Evolutionary conservation across 2,888 invertebrate species (phyloP), one percentile per base, ranked within the genome.

Genomic region (Cyclophora punctaria): DNA sequence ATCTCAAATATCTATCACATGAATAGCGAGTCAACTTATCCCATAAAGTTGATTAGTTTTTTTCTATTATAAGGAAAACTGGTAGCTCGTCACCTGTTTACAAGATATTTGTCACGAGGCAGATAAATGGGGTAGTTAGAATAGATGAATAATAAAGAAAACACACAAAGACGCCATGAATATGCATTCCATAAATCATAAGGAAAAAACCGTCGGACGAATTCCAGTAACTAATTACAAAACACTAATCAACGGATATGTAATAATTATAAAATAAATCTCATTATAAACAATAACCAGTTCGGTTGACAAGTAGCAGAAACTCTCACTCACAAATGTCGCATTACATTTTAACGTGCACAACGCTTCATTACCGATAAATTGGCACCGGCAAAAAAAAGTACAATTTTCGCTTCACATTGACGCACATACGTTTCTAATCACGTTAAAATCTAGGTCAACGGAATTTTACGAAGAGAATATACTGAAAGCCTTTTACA

Each of bases 251-350:
- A 49, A 5, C 37, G 5, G 4, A 52, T 45, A 49, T 51, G 47
- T 50, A 80, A 83, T 80, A 78, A 81, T 73, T 76, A 76, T 77
- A 70, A 75, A 68, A 66, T 63, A 64, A 71, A 65, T 69, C 37
- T 37, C 37, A 63, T 67, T 65, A 71, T 69, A 71, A 75, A 78
- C 73, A 70, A 69, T 79, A 83, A 82, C 85, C 83, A 83, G 86
- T 86, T 87, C 86, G 75, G 83, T 80, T 79, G 80, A 83, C 81
- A 83, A 77, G 78, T 78, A 75, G 78, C 77, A 75, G 80, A 20
- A 84, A 87, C 88, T 88, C 88, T 88, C 88, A 86, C 88, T 87
- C 67, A 75, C 82, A 75, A 78, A 80, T 82, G 84, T 83, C 85
- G 80, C 75, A 71, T 75, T 76, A 71, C 69, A 79, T 81, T 76